These are phyloP conservation scores for Fistularia commersonii DNA, from an alignment of 2,797 vertebrate species.

Conservation along the genomic window DNA sequence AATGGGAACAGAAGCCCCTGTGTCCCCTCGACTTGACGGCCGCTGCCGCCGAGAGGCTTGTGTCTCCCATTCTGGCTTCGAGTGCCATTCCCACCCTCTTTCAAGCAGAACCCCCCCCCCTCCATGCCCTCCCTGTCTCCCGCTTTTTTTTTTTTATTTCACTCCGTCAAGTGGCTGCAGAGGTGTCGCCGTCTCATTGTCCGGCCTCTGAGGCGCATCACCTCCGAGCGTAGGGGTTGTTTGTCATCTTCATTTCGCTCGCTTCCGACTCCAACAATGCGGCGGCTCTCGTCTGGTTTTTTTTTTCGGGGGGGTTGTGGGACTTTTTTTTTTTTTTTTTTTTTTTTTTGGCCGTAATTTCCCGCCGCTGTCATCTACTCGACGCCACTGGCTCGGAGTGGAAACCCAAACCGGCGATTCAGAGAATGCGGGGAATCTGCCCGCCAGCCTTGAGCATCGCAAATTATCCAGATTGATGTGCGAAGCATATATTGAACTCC, in stretches of 20 bases:
- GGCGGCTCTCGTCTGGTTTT: neutral
- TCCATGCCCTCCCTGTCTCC: slow-evolving; percentile 29
- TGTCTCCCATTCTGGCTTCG: slow-evolving; percentile 75
- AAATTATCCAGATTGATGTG: too few species aligned
- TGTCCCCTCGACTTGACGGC: slow-evolving; percentile 75
- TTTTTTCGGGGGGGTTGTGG: too few species aligned
- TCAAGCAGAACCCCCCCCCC: slow-evolving; percentile 41
- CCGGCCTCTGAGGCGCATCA: slow-evolving; percentile 41
- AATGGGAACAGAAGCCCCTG: slow-evolving; percentile 89
- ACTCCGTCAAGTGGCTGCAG: slow-evolving; percentile 71
- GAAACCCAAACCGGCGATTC: too few species aligned
- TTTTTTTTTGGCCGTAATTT: too few species aligned
- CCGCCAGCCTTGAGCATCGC: too few species aligned
- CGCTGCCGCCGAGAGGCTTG: slow-evolving; percentile 73
- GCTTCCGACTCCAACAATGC: neutral
- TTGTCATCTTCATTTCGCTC: slow-evolving; percentile 55
- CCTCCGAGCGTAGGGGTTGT: slow-evolving; percentile 53
- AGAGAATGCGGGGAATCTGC: too few species aligned
- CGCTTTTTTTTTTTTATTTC: slow-evolving; percentile 65
- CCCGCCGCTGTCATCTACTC: too few species aligned
- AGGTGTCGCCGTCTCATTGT: slow-evolving; percentile 69
- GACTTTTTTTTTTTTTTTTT: too few species aligned
- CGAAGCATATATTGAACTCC: too few species aligned
- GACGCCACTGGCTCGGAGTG: too few species aligned
- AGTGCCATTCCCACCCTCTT: slow-evolving; percentile 75